A percentile compares a stretch with the other conserved stretches of the same genome.
Evolutionary conservation across 2,797 vertebrate species (phyloP).

Genomic region (Hyperoplus lanceolatus): DNA sequence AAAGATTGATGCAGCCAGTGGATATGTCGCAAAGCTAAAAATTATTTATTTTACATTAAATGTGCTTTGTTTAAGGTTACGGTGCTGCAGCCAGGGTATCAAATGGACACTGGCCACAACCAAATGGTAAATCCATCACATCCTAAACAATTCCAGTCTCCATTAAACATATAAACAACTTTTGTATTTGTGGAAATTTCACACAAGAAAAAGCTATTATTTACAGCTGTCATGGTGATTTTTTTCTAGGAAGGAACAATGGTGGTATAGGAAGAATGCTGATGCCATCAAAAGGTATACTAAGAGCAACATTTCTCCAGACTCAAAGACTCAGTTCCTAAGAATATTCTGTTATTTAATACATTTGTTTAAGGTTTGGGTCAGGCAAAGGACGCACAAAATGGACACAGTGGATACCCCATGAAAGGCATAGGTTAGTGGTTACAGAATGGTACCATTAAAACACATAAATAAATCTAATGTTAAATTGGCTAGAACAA

Average conservation of each 20-base stretch:
- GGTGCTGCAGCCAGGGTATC: constrained; percentile 40
- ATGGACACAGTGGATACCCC: constrained; percentile 61
- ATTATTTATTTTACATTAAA: background rate
- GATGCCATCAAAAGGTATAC: constrained; percentile 75
- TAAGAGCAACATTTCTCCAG: background rate
- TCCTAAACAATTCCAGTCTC: too few species aligned
- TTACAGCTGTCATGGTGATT: background rate
- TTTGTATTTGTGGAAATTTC: background rate
- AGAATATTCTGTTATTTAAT: background rate
- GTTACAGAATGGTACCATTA: background rate
- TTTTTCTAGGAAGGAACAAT: constrained; percentile 63
- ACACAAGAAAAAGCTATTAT: background rate
- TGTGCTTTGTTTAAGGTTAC: constrained; percentile 67
- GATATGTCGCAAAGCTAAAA: background rate
- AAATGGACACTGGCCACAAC: constrained; percentile 58
- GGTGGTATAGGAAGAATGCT: constrained; percentile 60
- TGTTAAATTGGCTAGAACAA: too few species aligned
- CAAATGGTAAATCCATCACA: constrained; percentile 51
- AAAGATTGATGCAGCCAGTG: background rate
- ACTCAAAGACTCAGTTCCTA: background rate
- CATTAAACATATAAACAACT: background rate
- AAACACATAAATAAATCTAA: too few species aligned
- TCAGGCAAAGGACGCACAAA: constrained; percentile 51
- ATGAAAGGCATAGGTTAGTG: constrained; percentile 73
- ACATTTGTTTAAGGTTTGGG: constrained; percentile 64